phyloP scores from a whole-genome alignment of 2,113 vertebrate genomes.

The Heterotis niloticus region DNA sequence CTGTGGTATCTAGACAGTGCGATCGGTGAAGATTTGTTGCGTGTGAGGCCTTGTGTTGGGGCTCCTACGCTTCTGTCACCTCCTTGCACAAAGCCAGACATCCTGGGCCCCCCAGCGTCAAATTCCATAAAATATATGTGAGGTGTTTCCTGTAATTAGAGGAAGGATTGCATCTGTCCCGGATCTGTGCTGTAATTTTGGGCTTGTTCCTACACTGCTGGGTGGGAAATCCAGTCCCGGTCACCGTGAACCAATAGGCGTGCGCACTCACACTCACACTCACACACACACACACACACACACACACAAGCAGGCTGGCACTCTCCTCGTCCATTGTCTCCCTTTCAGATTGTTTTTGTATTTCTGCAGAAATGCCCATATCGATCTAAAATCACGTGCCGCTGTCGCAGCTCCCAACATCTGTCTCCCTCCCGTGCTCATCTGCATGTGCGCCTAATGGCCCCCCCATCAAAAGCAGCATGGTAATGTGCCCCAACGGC shows the following conservation, averaged over 20 bases:
- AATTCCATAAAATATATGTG: conserved; percentile 90
- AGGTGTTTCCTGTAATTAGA: conserved; percentile 87
- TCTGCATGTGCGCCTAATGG: conserved; percentile 65
- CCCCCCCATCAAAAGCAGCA: conserved; percentile 63
- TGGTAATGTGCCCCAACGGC: conserved; percentile 67
- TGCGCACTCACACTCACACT: conserved; percentile 27
- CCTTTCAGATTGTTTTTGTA: conserved; percentile 40
- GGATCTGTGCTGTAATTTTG: conserved; percentile 81
- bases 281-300: neutral
- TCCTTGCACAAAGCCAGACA: conserved; percentile 54
- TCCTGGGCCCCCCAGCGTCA: conserved; percentile 58
- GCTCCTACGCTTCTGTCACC: conserved; percentile 12
- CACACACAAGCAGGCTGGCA: neutral
- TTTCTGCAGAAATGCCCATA: conserved; percentile 58
- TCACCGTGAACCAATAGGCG: conserved; percentile 67
- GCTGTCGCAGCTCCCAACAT: conserved; percentile 59
- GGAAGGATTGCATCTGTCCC: conserved; percentile 78
- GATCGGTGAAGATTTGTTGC: neutral
- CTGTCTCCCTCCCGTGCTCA: conserved; percentile 60
- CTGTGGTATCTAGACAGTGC: neutral
- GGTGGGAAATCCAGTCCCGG: conserved; percentile 66
- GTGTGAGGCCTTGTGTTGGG: neutral
- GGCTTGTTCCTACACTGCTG: conserved; percentile 67
- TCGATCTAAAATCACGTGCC: conserved; percentile 53
- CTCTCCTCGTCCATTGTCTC: neutral